Conservation (phyloP, 1,140 invertebrate species). For the Leptopilina clavipes region DNA sequence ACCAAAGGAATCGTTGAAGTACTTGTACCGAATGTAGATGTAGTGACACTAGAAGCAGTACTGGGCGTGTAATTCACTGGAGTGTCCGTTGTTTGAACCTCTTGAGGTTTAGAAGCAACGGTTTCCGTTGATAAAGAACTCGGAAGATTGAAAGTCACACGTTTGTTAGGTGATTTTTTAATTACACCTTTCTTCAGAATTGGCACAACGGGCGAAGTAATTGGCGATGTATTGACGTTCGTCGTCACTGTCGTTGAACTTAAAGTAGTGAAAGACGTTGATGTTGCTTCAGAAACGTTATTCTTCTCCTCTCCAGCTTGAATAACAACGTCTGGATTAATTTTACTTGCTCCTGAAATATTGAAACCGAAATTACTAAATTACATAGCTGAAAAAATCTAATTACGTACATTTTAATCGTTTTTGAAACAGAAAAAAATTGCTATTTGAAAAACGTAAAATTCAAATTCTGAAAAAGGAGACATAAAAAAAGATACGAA, state of each 20-base stretch:
- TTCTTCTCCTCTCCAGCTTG: constrained; percentile 66
- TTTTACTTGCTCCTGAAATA: constrained; percentile 61
- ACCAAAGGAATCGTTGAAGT: neutral
- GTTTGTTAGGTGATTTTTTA: constrained; percentile 50
- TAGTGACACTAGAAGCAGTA: constrained; percentile 4
- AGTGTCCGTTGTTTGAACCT: neutral
- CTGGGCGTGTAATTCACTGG: neutral
- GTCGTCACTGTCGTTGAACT: constrained; percentile 66
- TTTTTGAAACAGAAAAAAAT: too few species aligned
- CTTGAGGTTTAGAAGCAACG: neutral
- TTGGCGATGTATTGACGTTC: constrained; percentile 66
- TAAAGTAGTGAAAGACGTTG: constrained; percentile 48
- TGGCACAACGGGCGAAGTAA: constrained; percentile 62
- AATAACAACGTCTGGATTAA: constrained; percentile 70
- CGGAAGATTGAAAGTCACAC: constrained; percentile 60
- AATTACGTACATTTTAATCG: too few species aligned
- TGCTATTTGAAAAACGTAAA: too few species aligned
- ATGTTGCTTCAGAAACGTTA: neutral
- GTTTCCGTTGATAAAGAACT: neutral
- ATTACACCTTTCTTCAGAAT: constrained; percentile 53
- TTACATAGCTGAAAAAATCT: constrained; percentile 15
- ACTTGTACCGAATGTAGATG: constrained; percentile 36
- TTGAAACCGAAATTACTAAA: constrained; percentile 26
- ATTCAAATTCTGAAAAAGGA: too few species aligned
- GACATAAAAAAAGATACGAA: too few species aligned